Evolutionary conservation across 2,797 vertebrate genomes (phyloP).

Genomic region (Phrynocephalus vlangalii): DNA sequence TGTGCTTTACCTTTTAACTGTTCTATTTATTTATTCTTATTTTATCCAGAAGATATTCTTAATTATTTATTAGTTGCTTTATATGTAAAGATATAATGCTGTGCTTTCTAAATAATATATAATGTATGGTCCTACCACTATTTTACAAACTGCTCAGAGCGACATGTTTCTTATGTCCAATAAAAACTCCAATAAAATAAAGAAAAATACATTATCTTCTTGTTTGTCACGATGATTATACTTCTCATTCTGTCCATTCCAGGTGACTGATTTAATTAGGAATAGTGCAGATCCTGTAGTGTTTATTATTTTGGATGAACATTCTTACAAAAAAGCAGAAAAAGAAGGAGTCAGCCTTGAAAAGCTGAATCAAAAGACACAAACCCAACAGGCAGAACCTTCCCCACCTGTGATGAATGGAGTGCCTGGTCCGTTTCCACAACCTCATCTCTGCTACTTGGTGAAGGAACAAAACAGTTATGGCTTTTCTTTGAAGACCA

Average conservation of each 20-base stretch:
- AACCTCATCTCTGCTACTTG: slow-evolving; percentile 90
- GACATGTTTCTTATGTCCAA: too few relatives aligned
- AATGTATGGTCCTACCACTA: too few relatives aligned
- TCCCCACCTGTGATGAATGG: slow-evolving; percentile 67
- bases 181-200: too few relatives aligned
- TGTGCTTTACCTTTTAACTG: too few relatives aligned
- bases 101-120: too few relatives aligned
- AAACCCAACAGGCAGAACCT: slow-evolving; percentile 42
- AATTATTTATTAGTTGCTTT: too few relatives aligned
- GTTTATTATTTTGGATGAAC: slow-evolving; percentile 86
- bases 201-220: too few relatives aligned
- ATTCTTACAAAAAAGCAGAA: slow-evolving; percentile 85
- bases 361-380: slow-evolving; percentile 63
- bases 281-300: slow-evolving; percentile 82
- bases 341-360: slow-evolving; percentile 78
- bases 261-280: slow-evolving; percentile 90
- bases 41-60: too few relatives aligned
- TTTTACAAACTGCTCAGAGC: too few relatives aligned
- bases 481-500: slow-evolving; percentile 89
- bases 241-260: slow-evolving; percentile 30
- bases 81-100: too few relatives aligned
- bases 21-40: too few relatives aligned
- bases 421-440: slow-evolving; percentile 56
- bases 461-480: slow-evolving; percentile 81
- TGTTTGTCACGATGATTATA: slow-evolving; percentile 2